A percentile compares a stretch with the other conserved stretches of the same genome.
Conservation (phyloP, 2,888 invertebrate species). For the Loripinus fragilis region DNA sequence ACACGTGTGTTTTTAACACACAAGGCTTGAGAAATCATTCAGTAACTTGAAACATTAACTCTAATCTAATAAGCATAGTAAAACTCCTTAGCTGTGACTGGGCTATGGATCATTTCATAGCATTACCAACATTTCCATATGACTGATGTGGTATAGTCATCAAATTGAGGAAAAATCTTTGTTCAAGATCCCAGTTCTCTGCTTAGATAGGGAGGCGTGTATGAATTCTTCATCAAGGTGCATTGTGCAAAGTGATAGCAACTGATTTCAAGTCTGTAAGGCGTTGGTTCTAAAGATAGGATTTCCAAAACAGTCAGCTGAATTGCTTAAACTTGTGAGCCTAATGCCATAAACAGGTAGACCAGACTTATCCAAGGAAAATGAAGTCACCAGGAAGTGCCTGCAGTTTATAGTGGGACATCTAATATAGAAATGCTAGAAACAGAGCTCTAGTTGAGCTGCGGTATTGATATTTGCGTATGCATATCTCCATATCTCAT, state of each 20-base stretch:
- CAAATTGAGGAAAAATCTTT: constrained; percentile 12
- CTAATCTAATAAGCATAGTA: constrained; percentile 16
- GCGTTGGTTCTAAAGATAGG: neutral
- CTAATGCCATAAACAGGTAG: neutral
- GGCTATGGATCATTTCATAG: constrained; percentile 5
- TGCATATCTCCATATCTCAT: too few species aligned
- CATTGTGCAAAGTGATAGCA: constrained; percentile 8
- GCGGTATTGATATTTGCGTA: too few species aligned
- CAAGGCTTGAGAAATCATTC: constrained; percentile 5
- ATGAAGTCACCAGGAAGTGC: neutral
- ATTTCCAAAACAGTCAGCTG: constrained; percentile 3
- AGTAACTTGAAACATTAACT: constrained; percentile 19
- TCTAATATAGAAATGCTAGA: too few species aligned
- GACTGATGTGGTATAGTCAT: constrained; percentile 4
- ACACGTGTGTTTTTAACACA: constrained; percentile 15
- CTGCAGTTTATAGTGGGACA: too few species aligned
- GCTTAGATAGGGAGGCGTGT: neutral
- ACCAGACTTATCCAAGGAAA: neutral
- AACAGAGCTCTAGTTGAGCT: too few species aligned
- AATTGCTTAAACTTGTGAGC: constrained; percentile 4
- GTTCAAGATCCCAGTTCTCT: constrained; percentile 11
- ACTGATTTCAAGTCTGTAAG: constrained; percentile 10
- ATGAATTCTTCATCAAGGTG: constrained; percentile 13
- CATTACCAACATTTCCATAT: constrained; percentile 11
- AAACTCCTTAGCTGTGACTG: constrained; percentile 2